phyloP scores from a whole-genome alignment of 1,140 invertebrate genomes.

The Nephila pilipes region DNA sequence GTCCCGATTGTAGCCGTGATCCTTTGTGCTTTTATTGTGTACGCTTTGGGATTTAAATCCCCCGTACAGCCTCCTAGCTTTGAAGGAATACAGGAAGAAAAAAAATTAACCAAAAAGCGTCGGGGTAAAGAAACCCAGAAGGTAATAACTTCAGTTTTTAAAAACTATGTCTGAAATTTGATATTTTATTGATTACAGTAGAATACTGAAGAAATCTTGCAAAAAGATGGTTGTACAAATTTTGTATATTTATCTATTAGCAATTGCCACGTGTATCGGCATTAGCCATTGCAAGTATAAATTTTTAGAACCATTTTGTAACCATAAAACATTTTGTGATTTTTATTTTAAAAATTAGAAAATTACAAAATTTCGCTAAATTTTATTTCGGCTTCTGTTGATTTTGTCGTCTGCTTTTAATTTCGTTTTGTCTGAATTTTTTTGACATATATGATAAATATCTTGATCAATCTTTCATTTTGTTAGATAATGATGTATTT shows the following conservation, averaged over 20 bases:
- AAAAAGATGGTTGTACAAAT: not conserved
- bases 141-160: conserved; percentile 34
- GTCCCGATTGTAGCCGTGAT: conserved; percentile 81
- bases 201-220: not conserved
- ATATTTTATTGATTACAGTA: not conserved
- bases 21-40: conserved; percentile 81
- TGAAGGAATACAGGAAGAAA: conserved; percentile 80
- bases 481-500: no score
- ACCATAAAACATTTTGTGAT: not conserved
- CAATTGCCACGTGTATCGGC: conserved; percentile 29
- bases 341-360: no score
- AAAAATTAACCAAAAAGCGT: conserved; percentile 78
- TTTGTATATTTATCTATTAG: not conserved
- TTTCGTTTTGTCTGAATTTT: no score
- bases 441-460: no score
- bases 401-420: no score
- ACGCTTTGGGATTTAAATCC: conserved; percentile 82
- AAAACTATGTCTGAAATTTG: not conserved
- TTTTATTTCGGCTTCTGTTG: no score
- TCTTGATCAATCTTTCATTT: no score
- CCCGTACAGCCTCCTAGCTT: conserved; percentile 81
- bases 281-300: not conserved
- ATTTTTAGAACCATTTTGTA: not conserved
- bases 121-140: conserved; percentile 63
- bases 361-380: no score